Conservation (phyloP, 2,113 vertebrate genomes). For the Drymodes brunneopygia region DNA sequence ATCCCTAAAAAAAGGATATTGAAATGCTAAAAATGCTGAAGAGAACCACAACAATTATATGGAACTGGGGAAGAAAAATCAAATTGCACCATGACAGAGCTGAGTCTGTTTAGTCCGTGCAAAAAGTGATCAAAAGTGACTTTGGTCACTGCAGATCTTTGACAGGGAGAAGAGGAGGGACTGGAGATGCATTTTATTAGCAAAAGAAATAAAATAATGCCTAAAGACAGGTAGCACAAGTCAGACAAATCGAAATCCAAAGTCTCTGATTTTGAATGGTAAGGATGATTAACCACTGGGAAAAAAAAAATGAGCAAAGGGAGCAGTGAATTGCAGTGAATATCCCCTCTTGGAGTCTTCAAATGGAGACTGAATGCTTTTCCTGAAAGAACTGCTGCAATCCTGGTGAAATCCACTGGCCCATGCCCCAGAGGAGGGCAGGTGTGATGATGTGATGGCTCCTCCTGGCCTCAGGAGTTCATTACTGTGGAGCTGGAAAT, state of each 20-base stretch:
- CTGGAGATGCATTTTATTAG: neutral
- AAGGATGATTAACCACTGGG: constrained; percentile 33
- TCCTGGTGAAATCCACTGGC: neutral
- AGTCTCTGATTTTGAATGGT: neutral
- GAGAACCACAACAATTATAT: neutral
- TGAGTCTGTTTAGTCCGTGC: neutral
- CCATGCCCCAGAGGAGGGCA: neutral
- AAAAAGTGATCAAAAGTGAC: neutral
- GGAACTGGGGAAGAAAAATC: neutral
- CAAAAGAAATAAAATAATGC: neutral
- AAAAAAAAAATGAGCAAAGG: neutral
- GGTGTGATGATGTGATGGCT: neutral
- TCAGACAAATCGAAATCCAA: neutral
- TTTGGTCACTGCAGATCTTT: neutral
- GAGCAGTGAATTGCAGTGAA: neutral
- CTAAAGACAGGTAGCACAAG: neutral
- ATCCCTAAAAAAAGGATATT: neutral
- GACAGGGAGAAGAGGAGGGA: fast-evolving
- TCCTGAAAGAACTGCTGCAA: neutral
- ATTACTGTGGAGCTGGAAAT: neutral
- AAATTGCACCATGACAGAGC: neutral
- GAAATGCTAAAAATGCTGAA: neutral
- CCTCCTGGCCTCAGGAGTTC: neutral
- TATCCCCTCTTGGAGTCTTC: neutral
- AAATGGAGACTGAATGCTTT: neutral